Evolutionary conservation across 2,113 vertebrate genomes (phyloP).

Genomic region (Eolophus roseicapilla): DNA sequence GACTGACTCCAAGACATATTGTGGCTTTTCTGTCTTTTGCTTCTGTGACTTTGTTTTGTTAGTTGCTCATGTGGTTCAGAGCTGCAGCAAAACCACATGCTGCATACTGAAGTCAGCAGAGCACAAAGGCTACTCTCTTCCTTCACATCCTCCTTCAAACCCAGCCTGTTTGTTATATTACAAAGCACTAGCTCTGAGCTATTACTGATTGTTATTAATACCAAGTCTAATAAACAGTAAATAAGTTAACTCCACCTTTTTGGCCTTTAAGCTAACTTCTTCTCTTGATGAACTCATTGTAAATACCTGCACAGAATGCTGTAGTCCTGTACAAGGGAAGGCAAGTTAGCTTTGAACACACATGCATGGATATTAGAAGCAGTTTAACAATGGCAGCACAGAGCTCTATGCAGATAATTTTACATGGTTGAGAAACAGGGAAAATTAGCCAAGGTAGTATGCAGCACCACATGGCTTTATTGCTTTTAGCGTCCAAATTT

Average conservation of each 20-base stretch:
- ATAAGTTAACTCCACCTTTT: background rate
- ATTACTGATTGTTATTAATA: background rate
- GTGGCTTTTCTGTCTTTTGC: background rate
- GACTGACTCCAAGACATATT: background rate
- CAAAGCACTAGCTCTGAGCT: background rate
- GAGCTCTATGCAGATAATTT: background rate
- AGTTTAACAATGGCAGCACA: background rate
- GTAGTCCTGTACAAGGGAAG: background rate
- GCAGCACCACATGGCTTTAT: background rate
- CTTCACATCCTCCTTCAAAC: background rate
- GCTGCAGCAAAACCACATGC: background rate
- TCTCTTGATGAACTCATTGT: background rate
- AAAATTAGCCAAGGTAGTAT: background rate
- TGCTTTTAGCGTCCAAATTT: background rate
- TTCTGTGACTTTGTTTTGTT: constrained; percentile 7
- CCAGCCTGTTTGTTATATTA: background rate
- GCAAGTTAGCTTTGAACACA: background rate
- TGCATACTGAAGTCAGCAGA: background rate
- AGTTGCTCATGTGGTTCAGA: background rate
- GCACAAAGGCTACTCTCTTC: background rate
- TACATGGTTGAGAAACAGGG: background rate
- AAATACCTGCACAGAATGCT: background rate
- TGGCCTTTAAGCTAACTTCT: background rate
- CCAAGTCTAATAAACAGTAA: background rate
- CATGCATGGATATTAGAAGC: background rate